Evolutionary conservation across 2,797 vertebrate genomes (phyloP).

Genomic region (Euphonia xanthogaster): DNA sequence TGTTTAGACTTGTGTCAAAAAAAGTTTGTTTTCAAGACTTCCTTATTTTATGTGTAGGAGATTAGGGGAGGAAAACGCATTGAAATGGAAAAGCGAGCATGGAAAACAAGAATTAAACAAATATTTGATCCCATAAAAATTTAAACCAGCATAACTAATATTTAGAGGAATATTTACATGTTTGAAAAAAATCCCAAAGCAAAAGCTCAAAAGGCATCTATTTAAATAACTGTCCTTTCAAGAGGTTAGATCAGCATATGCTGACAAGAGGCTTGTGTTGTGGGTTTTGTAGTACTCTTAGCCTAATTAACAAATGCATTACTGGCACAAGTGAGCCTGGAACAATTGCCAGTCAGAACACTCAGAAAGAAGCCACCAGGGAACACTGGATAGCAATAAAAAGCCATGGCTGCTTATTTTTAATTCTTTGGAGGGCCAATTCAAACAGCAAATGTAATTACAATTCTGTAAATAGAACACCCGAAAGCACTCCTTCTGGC

Average conservation of each 20-base stretch:
- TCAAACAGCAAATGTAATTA: conserved; percentile 75
- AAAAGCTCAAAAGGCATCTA: not conserved
- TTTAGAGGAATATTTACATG: conserved; percentile 41
- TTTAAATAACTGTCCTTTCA: not conserved
- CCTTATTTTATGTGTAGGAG: not conserved
- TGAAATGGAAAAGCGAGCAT: not conserved
- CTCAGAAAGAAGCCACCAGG: conserved; percentile 40
- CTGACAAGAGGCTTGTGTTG: conserved; percentile 20
- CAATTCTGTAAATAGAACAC: conserved; percentile 70
- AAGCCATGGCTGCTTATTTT: conserved; percentile 48
- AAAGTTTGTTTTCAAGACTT: not conserved
- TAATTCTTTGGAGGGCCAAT: conserved; percentile 70
- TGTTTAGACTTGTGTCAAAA: not conserved
- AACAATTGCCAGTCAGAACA: conserved; percentile 41
- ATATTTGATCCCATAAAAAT: conserved; percentile 52
- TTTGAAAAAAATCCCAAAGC: not conserved
- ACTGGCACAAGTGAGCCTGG: conserved; percentile 17
- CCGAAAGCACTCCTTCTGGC: conserved; percentile 66
- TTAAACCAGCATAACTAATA: conserved; percentile 48
- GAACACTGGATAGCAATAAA: conserved; percentile 58
- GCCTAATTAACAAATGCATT: conserved; percentile 45
- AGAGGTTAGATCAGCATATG: conserved; percentile 31
- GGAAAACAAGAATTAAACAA: conserved; percentile 45
- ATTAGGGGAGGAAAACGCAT: not conserved
- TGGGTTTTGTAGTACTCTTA: conserved; percentile 22